Conservation (phyloP, 2,113 vertebrate genomes). For the Pluvianellus socialis region DNA sequence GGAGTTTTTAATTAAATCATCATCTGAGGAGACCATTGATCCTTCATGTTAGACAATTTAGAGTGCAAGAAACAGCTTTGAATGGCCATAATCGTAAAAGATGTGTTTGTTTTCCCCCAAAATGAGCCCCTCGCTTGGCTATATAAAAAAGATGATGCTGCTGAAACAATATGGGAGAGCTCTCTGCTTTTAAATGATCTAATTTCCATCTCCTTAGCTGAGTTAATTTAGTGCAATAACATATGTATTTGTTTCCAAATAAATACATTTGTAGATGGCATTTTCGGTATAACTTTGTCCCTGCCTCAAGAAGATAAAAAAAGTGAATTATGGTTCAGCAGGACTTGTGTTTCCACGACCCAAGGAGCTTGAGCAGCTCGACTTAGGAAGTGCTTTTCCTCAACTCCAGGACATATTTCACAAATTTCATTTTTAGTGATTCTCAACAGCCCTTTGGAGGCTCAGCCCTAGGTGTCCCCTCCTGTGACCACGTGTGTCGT, state of each 20-base stretch:
- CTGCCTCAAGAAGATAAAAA: background rate
- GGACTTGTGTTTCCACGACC: background rate
- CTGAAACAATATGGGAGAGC: background rate
- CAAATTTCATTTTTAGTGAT: background rate
- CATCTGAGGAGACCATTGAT: background rate
- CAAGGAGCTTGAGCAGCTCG: background rate
- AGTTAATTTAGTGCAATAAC: conserved; percentile 26
- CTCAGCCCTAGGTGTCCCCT: background rate
- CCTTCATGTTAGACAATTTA: conserved; percentile 10
- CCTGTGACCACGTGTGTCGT: rapidly evolving
- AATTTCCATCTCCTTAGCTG: conserved; percentile 54
- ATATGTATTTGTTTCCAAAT: conserved; percentile 40
- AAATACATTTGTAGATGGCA: background rate
- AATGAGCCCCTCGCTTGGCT: conserved; percentile 1
- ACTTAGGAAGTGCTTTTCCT: background rate
- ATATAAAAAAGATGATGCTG: background rate
- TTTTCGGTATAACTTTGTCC: background rate
- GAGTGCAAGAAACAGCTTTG: conserved; percentile 6
- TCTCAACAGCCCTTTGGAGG: background rate
- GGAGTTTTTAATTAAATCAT: conserved; percentile 51
- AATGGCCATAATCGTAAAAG: conserved; percentile 46
- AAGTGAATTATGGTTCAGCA: background rate
- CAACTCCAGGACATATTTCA: background rate
- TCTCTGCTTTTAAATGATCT: conserved; percentile 48
- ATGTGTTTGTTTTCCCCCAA: conserved; percentile 37